Conservation (phyloP, 2,113 vertebrate species). For the Nothocercus nigrocapillus region DNA sequence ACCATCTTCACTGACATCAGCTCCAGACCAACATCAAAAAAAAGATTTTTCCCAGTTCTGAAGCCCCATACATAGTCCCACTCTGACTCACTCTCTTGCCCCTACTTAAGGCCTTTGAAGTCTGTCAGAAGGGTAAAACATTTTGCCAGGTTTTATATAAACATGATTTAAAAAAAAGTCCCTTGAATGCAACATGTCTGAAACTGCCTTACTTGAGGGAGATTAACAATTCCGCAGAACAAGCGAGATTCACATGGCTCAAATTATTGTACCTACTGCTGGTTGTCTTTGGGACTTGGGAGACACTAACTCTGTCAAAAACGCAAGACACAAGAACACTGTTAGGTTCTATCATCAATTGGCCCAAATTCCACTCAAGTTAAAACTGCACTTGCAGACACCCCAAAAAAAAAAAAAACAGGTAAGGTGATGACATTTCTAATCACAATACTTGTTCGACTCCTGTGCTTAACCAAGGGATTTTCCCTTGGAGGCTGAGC, state of each 20-base stretch:
- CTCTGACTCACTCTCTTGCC: background rate
- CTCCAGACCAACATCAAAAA: background rate
- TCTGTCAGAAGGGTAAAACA: background rate
- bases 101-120: background rate
- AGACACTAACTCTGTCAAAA: background rate
- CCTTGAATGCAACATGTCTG: background rate
- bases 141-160: background rate
- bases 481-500: background rate
- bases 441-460: background rate
- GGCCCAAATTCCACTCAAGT: background rate
- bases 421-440: background rate
- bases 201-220: background rate
- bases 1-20: background rate
- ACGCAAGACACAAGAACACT: background rate
- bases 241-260: background rate
- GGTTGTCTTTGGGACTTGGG: background rate
- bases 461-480: background rate
- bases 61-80: background rate
- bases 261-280: accelerated
- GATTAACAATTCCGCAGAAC: background rate
- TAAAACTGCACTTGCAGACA: background rate
- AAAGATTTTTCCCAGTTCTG: background rate
- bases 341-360: accelerated
- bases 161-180: background rate
- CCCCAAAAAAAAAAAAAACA: background rate